Evolutionary conservation across 2,888 invertebrate genomes (phyloP).

Genomic region (Dasypogon diadema): DNA sequence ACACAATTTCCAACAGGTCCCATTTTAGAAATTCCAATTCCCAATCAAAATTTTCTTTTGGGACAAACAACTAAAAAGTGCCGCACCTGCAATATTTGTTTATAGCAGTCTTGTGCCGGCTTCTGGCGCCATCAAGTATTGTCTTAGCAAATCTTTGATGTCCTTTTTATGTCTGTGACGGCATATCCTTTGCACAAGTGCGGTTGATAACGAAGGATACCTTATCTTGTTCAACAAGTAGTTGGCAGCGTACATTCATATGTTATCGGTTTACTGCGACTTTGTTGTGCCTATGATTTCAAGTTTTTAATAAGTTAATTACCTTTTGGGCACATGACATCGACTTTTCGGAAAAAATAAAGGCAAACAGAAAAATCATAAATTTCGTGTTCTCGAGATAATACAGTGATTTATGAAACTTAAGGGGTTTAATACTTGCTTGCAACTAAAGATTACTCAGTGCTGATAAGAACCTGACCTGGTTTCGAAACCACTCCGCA

Average conservation of each 20-base stretch:
- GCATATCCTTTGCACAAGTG: conserved; percentile 57
- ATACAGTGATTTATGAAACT: conserved; percentile 35
- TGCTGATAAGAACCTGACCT: not conserved
- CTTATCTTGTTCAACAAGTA: conserved; percentile 54
- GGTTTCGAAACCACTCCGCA: no score
- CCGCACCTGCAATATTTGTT: conserved; percentile 52
- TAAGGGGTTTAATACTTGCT: not conserved
- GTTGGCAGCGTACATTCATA: conserved; percentile 29
- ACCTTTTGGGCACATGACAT: conserved; percentile 1
- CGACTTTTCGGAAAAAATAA: not conserved
- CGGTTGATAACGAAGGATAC: conserved; percentile 57
- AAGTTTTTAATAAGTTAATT: conserved; percentile 52
- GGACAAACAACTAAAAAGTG: conserved; percentile 1
- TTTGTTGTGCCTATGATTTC: conserved; percentile 39
- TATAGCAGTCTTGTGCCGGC: conserved; percentile 49
- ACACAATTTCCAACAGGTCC: no score
- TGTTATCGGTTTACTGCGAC: conserved; percentile 27
- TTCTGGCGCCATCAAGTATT: conserved; percentile 53
- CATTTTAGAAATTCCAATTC: no score
- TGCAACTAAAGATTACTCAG: not conserved
- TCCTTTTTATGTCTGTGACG: conserved; percentile 53
- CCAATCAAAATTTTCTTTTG: no score
- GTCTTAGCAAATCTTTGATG: conserved; percentile 51
- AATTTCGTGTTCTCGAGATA: conserved; percentile 24
- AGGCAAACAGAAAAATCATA: not conserved